Conservation (phyloP, 2,113 vertebrate genomes). For the Taxidea taxus region DNA sequence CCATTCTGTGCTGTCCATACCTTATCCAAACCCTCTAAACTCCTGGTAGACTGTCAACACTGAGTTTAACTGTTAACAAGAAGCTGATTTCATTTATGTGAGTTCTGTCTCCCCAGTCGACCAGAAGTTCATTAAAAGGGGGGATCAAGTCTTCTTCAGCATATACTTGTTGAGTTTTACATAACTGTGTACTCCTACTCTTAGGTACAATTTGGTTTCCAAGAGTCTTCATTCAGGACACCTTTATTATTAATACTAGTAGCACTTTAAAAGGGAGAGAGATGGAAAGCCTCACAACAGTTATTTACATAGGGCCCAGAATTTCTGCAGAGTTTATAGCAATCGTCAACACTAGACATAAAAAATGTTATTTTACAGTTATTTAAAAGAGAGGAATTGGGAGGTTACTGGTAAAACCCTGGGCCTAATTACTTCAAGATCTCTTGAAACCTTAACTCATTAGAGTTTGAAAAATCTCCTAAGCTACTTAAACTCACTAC, state of each 20-base stretch:
- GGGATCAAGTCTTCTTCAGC: not conserved
- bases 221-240: conserved; percentile 31
- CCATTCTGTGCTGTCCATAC: not conserved
- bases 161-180: conserved; percentile 38
- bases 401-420: conserved; percentile 65
- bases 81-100: conserved; percentile 44
- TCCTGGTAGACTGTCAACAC: not conserved
- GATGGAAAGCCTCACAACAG: not conserved
- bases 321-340: conserved; percentile 51
- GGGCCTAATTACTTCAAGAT: conserved; percentile 65
- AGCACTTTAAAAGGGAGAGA: conserved; percentile 33
- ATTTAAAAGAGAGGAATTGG: conserved; percentile 59
- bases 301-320: conserved; percentile 50
- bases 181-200: conserved; percentile 22
- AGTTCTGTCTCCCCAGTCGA: not conserved
- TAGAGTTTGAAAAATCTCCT: conserved; percentile 63
- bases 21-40: conserved; percentile 10
- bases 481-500: conserved; percentile 56
- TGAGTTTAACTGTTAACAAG: conserved; percentile 48
- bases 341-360: conserved; percentile 42
- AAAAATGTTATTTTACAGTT: conserved; percentile 54
- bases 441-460: conserved; percentile 71
- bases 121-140: conserved; percentile 41
- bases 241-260: conserved; percentile 51
- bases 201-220: conserved; percentile 34